These are phyloP conservation scores for Lipotes vexillifer DNA, from an alignment of 2,113 vertebrate genomes.

Conservation along the genomic window DNA sequence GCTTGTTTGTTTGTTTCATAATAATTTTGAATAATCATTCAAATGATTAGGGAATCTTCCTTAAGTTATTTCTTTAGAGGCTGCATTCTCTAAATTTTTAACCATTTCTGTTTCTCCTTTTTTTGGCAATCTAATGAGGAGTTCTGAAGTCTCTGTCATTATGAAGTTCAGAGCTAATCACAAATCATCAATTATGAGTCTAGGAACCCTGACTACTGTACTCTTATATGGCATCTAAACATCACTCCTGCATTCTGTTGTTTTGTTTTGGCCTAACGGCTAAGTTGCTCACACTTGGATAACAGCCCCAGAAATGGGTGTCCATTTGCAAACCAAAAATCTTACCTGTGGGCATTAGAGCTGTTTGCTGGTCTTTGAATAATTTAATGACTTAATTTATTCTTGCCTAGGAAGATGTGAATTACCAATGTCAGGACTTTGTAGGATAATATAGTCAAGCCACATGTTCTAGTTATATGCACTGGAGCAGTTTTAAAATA, in stretches of 20 bases:
- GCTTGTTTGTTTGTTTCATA: background rate
- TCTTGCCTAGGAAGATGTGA: background rate
- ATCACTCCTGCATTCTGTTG: background rate
- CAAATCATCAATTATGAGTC: background rate
- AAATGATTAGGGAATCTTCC: background rate
- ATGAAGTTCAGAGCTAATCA: background rate
- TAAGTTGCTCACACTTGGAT: background rate
- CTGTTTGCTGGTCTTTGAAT: background rate
- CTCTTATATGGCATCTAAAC: background rate
- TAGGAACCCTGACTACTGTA: background rate
- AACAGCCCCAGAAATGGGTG: background rate
- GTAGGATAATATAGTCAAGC: background rate
- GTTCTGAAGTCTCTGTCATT: background rate
- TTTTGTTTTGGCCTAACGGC: background rate
- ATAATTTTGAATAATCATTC: background rate
- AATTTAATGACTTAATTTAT: constrained; percentile 36
- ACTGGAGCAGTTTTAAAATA: background rate
- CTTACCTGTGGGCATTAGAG: constrained; percentile 43
- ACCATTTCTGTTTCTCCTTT: background rate
- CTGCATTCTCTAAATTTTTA: background rate
- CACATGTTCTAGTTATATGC: background rate
- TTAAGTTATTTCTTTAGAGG: background rate
- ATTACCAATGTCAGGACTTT: background rate
- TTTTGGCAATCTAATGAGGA: background rate
- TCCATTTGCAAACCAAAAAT: constrained; percentile 50